Evolutionary conservation across 2,888 invertebrate genomes (phyloP).

Genomic region (Cylloceria caligata): DNA sequence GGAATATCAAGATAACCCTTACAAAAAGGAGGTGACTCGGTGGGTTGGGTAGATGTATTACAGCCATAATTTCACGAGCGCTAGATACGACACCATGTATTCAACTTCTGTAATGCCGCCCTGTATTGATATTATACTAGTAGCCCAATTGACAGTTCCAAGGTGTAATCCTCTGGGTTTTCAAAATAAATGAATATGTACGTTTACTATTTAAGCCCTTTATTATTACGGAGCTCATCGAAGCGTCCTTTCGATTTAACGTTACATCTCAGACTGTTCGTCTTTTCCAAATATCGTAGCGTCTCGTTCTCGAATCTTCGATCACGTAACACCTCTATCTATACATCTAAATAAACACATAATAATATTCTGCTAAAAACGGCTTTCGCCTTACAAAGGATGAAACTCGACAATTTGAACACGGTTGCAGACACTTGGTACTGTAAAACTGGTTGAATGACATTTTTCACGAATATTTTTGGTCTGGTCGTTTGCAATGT

Average conservation of each 20-base stretch:
- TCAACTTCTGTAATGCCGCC: not conserved
- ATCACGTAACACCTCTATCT: too few species aligned
- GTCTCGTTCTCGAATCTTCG: too few species aligned
- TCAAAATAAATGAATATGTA: too few species aligned
- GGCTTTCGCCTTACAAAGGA: too few species aligned
- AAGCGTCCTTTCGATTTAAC: too few species aligned
- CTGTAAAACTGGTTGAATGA: not conserved
- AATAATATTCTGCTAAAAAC: too few species aligned
- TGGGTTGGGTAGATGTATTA: not conserved
- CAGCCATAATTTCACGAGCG: constrained; percentile 27
- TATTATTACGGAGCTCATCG: too few species aligned
- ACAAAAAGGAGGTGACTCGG: not conserved
- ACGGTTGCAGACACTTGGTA: not conserved
- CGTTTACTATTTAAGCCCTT: too few species aligned
- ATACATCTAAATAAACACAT: too few species aligned
- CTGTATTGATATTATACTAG: not conserved
- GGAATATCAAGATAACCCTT: not conserved
- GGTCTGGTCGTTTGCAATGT: not conserved
- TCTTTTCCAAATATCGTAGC: too few species aligned
- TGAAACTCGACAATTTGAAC: constrained; percentile 1
- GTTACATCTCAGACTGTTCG: too few species aligned
- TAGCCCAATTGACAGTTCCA: not conserved
- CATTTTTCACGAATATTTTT: not conserved
- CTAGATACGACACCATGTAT: not conserved
- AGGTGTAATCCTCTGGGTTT: too few species aligned